Base-by-base conservation (phyloP, 2,113 vertebrate genomes). In the Oryzias javanicus region DNA sequence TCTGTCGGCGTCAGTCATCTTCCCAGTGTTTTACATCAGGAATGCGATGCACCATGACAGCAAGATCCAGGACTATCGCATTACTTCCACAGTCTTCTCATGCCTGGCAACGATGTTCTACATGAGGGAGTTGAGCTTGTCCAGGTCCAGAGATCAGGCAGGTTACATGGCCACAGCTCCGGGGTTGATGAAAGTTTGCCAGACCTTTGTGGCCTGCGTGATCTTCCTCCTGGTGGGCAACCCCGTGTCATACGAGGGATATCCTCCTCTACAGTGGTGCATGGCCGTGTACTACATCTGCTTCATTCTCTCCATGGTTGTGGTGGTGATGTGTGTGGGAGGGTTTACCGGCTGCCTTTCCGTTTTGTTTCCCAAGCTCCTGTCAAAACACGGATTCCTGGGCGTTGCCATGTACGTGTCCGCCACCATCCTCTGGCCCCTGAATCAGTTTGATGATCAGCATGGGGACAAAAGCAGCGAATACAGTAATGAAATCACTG, bases 111-210 rank as follows among this genome's bases (percentile, higher is more conserved):
- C 84, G 0, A 46, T 94, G 51, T 91, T 90, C 14, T 95, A 95
- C 25, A 64, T 89, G 64, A 80, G 60, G 0, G 94, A 95, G 75
- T 93, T 94, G 71, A 89, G 86, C 80, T 79, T 94, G 78, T 83
- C 93, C 0, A 89, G 87, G 47, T 92, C 94, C 0, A 93, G 94
- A 0, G 93, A 94, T 81, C 85, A 93, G 77, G 89, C 91, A 0
- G 92, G 93, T 22, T 95, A 95, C 86, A 95, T 95, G 94, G 92
- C 93, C 5, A 94, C 94, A 0, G 89, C 91, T 14, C 93, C 94
- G 0, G 94, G 94, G 10, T 83, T 95, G 49, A 66, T 95, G 22
- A 95, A 95, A 71, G 94, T 95, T 57, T 89, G 93, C 47, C 94
- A 95, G 87, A 94, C 93, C 55, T 94, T 90, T 1, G 81, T 93